Evolutionary conservation across 2,797 vertebrate genomes (phyloP).

Genomic region (Aplochiton taeniatus): DNA sequence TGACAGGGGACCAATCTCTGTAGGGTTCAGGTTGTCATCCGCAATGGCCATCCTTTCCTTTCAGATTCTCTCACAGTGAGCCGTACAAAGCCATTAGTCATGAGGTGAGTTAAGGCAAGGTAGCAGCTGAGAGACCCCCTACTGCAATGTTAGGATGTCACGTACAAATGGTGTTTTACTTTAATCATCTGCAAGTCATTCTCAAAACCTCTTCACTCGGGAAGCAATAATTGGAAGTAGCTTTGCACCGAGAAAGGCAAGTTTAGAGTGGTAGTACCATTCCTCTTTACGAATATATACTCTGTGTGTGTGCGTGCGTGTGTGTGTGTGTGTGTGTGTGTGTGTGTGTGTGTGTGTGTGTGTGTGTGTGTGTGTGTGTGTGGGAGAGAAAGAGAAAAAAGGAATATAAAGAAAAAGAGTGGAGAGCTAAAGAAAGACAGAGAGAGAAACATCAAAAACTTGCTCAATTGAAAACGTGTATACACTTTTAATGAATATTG

Average conservation of each 20-base stretch:
- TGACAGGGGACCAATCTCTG: conserved; percentile 59
- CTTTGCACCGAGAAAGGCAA: neutral
- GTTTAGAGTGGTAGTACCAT: neutral
- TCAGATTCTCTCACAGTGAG: conserved; percentile 51
- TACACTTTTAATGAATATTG: too few species aligned
- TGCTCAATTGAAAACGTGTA: too few species aligned
- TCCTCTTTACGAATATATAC: conserved; percentile 3
- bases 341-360: too few species aligned
- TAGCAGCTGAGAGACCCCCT: conserved; percentile 23
- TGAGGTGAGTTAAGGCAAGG: conserved; percentile 38
- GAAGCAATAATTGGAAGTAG: conserved; percentile 5
- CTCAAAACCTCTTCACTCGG: conserved; percentile 1
- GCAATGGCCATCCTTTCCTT: conserved; percentile 45
- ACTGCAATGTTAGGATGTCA: neutral
- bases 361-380: too few species aligned
- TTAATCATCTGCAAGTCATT: conserved; percentile 4
- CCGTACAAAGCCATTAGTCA: conserved; percentile 55
- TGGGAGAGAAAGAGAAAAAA: neutral
- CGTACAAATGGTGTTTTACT: neutral
- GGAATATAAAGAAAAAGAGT: neutral
- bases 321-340: too few species aligned
- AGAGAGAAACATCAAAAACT: neutral
- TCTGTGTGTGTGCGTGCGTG: too few species aligned
- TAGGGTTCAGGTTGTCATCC: conserved; percentile 47
- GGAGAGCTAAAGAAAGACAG: neutral